These are phyloP conservation scores for Umimayanthus kanabou DNA, from an alignment of 92 coral and sea anemone species.

Conservation along the genomic window DNA sequence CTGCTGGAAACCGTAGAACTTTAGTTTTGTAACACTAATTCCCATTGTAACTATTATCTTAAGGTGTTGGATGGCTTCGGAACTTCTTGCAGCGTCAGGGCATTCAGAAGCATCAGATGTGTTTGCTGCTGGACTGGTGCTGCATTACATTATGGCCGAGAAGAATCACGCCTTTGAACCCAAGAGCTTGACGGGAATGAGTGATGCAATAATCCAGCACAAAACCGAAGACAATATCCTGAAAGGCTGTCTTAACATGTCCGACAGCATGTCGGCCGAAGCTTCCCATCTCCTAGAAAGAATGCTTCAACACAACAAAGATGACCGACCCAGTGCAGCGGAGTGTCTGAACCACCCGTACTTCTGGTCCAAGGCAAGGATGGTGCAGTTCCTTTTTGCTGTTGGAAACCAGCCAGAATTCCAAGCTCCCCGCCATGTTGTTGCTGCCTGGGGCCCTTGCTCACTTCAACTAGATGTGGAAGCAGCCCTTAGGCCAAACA, in stretches of 20 bases:
- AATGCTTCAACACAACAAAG: neutral
- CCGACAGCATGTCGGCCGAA: too few relatives aligned
- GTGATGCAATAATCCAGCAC: neutral
- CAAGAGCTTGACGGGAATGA: neutral
- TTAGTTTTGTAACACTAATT: neutral
- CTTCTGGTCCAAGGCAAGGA: neutral
- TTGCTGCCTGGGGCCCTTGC: neutral
- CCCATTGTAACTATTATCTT: neutral
- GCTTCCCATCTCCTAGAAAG: neutral
- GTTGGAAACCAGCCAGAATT: conserved; percentile 34
- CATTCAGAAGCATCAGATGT: too few relatives aligned
- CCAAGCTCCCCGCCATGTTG: neutral
- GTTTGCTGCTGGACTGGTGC: too few relatives aligned
- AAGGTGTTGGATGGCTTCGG: too few relatives aligned
- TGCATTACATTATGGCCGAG: neutral
- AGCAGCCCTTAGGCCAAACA: neutral
- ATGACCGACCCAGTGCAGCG: too few relatives aligned
- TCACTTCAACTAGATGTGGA: neutral
- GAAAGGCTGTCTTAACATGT: too few relatives aligned
- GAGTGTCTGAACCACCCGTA: neutral
- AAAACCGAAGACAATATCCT: too few relatives aligned
- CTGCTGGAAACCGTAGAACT: neutral
- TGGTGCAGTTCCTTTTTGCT: neutral
- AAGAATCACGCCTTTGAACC: too few relatives aligned
- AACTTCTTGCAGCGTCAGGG: too few relatives aligned